Conservation (phyloP, 2,888 invertebrate genomes). For the Thereva nobilitata region DNA sequence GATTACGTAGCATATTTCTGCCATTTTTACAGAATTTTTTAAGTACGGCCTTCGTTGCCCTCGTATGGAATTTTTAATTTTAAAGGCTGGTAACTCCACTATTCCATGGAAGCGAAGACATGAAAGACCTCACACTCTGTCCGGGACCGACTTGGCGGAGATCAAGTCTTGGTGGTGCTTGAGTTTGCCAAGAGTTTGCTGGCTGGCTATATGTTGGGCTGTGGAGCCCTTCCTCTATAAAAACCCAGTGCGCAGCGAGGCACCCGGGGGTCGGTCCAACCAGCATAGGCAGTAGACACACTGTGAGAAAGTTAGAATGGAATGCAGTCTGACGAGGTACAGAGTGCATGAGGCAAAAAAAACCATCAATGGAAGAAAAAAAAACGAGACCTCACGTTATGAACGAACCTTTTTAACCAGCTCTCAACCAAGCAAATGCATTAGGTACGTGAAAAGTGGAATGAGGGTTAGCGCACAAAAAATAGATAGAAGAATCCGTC, state of each 20-base stretch:
- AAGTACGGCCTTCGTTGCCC: slow-evolving; percentile 3
- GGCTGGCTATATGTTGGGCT: not conserved
- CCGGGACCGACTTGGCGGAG: not conserved
- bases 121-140: slow-evolving; percentile 32
- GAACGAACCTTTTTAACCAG: slow-evolving; percentile 32
- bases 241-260: slow-evolving; percentile 23
- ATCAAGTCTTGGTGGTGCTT: not conserved
- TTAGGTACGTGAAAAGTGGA: not conserved
- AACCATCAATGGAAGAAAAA: slow-evolving; percentile 34
- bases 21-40: no score
- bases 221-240: slow-evolving; percentile 25
- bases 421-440: slow-evolving; percentile 6
- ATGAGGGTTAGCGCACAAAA: not conserved
- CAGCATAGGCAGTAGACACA: slow-evolving; percentile 39
- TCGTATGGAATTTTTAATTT: slow-evolving; percentile 19
- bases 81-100: slow-evolving; percentile 8
- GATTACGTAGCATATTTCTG: no score
- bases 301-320: slow-evolving; percentile 59
- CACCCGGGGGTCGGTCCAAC: slow-evolving; percentile 24
- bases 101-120: slow-evolving; percentile 9
- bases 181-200: not conserved
- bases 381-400: slow-evolving; percentile 39
- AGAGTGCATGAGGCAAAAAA: slow-evolving; percentile 43
- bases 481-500: slow-evolving; percentile 19
- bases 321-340: slow-evolving; percentile 56